Base-by-base conservation (phyloP, 2,113 vertebrate genomes). In the Sebastes schlegelii region DNA sequence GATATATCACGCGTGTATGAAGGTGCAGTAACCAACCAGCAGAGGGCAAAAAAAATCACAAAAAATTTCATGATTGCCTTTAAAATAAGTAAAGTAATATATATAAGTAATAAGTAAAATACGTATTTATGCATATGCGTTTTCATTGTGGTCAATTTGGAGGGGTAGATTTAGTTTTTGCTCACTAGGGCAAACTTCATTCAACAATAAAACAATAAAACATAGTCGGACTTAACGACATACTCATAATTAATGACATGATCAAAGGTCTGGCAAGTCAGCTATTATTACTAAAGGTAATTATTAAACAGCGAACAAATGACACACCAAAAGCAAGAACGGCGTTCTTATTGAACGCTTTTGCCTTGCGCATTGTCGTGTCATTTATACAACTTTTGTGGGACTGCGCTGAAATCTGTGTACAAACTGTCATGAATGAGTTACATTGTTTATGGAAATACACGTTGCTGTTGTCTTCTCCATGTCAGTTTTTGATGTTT, bases 251-350 rank as follows among this genome's bases (percentile, higher is more conserved):
- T 67, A 61, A 80, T 73, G 70, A 75, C n/a, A 60, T 23, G 69
- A 89, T 82, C 86, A 90, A 89, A 87, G 88, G 84, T 86, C 69
- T 71, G 60, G 19, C 17, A 42, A 55, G 78, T 58, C 76, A 79
- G 73, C 79, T 83, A 14, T 73, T 79, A 68, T 79, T 67, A 84
- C 66, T 49, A 3, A 8, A 4, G 77, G 58, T 89, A 86, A 92
- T 89, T 17, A 90, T 87, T 88, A 90, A 84, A 80, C 76, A 51
- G 73, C 72, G 3, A 34, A 34, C 34, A 34, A 34, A 34, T 34
- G 34, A 34, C 34, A 34, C 34, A 34, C 34, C 34, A 34, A 34
- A 34, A 34, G 34, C 34, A 34, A 34, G 34, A 34, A 34, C 34
- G 34, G 34, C 34, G 34, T 34, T 4, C 34, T 34, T 34, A 34